A percentile compares a stretch with the other conserved stretches of the same genome.
Conservation (phyloP, 2,888 invertebrate species). For the Watsonalla binaria region DNA sequence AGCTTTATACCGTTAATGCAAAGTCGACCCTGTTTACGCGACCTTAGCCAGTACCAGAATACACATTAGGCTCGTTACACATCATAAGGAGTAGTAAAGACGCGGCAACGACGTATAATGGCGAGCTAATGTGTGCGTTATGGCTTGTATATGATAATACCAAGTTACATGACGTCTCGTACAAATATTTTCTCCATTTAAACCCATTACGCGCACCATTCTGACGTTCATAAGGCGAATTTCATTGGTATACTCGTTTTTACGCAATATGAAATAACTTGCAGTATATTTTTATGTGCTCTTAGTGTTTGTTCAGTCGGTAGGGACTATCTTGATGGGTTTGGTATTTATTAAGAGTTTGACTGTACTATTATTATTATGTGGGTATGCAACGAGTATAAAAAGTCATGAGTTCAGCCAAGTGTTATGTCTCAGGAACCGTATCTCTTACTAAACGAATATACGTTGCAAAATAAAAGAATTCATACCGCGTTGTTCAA, state of each 20-base stretch:
- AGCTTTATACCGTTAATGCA: slow-evolving; percentile 34
- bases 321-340: background rate
- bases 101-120: slow-evolving; percentile 9
- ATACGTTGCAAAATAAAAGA: no score
- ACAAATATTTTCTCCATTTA: slow-evolving; percentile 22
- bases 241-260: slow-evolving; percentile 11
- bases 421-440: no score
- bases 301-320: background rate
- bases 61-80: slow-evolving; percentile 11
- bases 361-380: no score
- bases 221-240: slow-evolving; percentile 19
- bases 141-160: slow-evolving; percentile 25
- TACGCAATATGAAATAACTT: slow-evolving; percentile 2
- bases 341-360: no score
- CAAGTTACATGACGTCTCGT: slow-evolving; percentile 18
- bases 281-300: background rate
- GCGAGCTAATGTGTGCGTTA: slow-evolving; percentile 12
- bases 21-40: slow-evolving; percentile 24
- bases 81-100: slow-evolving; percentile 6
- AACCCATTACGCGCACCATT: slow-evolving; percentile 19
- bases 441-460: no score
- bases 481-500: no score
- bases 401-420: no score
- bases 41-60: slow-evolving; percentile 15
- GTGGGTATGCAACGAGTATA: no score